Evolutionary conservation across 2,888 invertebrate species (phyloP), one percentile per base, ranked within the genome.

Genomic region (Diachrysia chrysitis): DNA sequence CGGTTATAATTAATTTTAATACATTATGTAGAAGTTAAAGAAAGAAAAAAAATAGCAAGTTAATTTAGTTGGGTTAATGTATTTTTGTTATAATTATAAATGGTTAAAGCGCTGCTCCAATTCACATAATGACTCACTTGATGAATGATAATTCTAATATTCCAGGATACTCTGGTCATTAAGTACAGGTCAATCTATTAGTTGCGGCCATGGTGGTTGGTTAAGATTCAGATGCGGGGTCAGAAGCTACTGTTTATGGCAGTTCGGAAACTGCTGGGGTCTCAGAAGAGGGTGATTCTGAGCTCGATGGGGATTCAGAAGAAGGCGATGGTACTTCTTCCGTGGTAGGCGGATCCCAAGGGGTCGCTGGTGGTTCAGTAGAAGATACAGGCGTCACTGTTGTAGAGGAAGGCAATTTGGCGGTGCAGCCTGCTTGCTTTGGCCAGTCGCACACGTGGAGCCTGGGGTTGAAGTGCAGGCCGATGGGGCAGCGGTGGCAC

Each of bases 401-500:
- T 48, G 48, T 19, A n/a, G 48, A 23, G 54, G 56, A 48, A 0
- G 10, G 71, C 25, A 21, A 35, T 0, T 14, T 58, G n/a, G 19
- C 19, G 1, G 16, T 12, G 63, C 88, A 88, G 25, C 84, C 82
- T 0, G 84, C 87, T 9, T 66, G 57, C 1, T 62, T 62, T 0
- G 85, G 82, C 51, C 70, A 68, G 69, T 87, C 87, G 73, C 88
- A 88, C 51, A 87, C 86, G 42, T 73, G 84, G 61, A 76, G 69
- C 16, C 9, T 29, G 6, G 87, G 83, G 79, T 80, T 86, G 79
- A 88, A 88, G 78, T 85, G 82, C 57, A 88, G 79, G 29, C 75
- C 73, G 37, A 76, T 78, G 23, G 88, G 87, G 66, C 89, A 88
- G 59, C 78, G 76, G 62, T 86, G 83, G 80, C 89, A 88, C 6